Percentiles rank a stretch among this genome's conserved stretches.
Evolutionary conservation across 2,113 vertebrate species (phyloP).

Genomic region (Oryctolagus cuniculus): DNA sequence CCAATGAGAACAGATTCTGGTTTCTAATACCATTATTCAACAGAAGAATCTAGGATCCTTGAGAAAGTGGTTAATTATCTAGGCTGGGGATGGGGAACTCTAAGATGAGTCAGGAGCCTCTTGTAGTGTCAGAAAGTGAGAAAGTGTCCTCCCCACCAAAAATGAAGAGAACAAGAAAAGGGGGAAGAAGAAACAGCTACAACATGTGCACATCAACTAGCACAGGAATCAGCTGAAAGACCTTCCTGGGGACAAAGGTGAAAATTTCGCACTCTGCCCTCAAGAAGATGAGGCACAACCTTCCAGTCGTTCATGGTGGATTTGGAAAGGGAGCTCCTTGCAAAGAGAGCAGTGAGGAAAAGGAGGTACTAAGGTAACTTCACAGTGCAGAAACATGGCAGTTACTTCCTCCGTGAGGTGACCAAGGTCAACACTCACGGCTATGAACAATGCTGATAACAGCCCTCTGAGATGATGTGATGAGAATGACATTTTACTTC

Average conservation of each 20-base stretch:
- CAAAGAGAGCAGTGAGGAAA: fast-evolving
- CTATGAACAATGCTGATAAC: fast-evolving
- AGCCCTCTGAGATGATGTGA: fast-evolving
- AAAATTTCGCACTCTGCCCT: too few relatives aligned
- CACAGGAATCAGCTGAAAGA: background rate
- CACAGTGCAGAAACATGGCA: too few relatives aligned
- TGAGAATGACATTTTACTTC: background rate
- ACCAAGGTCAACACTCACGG: fast-evolving
- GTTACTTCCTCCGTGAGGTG: fast-evolving
- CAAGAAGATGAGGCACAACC: fast-evolving
- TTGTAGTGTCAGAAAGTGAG: background rate
- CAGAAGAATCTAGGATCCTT: background rate
- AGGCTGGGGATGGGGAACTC: background rate
- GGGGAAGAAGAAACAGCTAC: too few relatives aligned
- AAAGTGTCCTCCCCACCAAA: background rate
- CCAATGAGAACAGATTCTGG: background rate
- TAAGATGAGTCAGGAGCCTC: too few relatives aligned
- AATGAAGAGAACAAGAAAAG: too few relatives aligned
- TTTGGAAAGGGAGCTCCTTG: background rate
- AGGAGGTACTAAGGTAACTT: fast-evolving
- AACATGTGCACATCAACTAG: fast-evolving
- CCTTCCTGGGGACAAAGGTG: too few relatives aligned
- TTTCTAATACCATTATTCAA: background rate
- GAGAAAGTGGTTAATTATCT: background rate
- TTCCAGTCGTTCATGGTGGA: background rate